Conservation (phyloP, 1,140 invertebrate species). For the Oryctes rhinoceros region DNA sequence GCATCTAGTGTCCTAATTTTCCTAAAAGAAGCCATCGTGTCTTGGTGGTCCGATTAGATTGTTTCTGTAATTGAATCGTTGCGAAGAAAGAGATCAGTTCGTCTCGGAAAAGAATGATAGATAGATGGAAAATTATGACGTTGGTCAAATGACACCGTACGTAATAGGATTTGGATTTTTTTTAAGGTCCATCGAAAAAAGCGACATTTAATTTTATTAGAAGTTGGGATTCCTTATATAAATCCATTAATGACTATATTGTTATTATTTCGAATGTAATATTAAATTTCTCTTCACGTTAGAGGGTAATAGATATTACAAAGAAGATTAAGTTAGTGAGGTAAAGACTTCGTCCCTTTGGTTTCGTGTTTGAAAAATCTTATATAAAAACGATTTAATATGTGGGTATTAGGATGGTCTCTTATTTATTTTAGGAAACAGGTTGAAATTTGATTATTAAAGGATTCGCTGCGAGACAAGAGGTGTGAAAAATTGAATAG, state of each 20-base stretch:
- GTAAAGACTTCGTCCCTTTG: background rate
- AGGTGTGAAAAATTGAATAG: constrained; percentile 15
- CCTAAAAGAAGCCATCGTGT: background rate
- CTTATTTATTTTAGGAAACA: background rate
- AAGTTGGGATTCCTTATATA: background rate
- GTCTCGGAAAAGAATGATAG: constrained; percentile 14
- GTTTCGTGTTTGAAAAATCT: constrained; percentile 1
- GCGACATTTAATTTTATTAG: constrained; percentile 25
- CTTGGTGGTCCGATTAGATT: constrained; percentile 39
- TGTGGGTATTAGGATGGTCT: constrained; percentile 3
- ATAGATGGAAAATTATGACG: constrained; percentile 26
- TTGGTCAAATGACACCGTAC: constrained; percentile 25
- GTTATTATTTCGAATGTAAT: background rate
- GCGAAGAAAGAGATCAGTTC: constrained; percentile 1
- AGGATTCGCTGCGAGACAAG: background rate
- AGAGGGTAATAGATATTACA: background rate
- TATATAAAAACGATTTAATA: constrained; percentile 30
- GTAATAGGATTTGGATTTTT: constrained; percentile 20
- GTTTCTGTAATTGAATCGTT: constrained; percentile 39
- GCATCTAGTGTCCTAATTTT: background rate
- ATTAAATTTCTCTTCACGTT: background rate
- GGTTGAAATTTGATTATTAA: constrained; percentile 4
- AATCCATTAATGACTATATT: constrained; percentile 20
- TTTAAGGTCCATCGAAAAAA: background rate
- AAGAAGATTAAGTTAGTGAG: constrained; percentile 11